A percentile compares a stretch with the other conserved stretches of the same genome.
These are phyloP conservation scores for Nothobranchius furzeri DNA, from an alignment of 2,113 vertebrate genomes.

Conservation along the genomic window DNA sequence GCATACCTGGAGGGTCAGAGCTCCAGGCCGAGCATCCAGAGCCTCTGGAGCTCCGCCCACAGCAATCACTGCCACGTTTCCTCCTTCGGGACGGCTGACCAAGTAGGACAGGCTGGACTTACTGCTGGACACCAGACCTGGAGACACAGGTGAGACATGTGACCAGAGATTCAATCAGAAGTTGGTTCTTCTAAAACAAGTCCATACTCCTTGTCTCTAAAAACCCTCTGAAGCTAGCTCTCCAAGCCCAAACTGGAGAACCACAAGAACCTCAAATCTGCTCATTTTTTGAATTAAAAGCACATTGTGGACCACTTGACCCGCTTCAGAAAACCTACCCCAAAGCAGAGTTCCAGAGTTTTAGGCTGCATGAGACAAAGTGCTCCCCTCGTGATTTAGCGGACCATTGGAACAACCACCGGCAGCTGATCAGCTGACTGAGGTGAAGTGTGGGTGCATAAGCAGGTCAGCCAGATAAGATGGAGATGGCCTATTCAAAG, in stretches of 20 bases:
- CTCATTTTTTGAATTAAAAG: not conserved
- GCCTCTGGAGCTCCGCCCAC: constrained; percentile 78
- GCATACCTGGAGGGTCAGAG: constrained; percentile 64
- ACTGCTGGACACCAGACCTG: constrained; percentile 70
- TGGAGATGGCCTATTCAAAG: no score
- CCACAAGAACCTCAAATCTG: not conserved
- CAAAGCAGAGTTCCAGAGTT: no score
- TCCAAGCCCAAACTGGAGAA: not conserved
- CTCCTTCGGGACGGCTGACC: constrained; percentile 62
- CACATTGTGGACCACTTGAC: not conserved
- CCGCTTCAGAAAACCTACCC: not conserved
- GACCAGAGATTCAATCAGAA: not conserved
- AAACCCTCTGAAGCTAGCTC: not conserved
- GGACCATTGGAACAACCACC: no score
- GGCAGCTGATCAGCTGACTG: no score
- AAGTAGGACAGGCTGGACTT: constrained; percentile 69
- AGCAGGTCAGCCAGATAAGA: no score
- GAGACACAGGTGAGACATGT: not conserved
- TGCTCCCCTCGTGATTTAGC: no score
- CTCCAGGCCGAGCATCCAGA: constrained; percentile 78
- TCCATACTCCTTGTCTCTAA: not conserved
- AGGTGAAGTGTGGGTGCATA: no score
- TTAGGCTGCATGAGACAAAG: no score
- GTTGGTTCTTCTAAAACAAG: no score
- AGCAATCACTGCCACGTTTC: constrained; percentile 69